Evolutionary conservation across 2,888 invertebrate genomes (phyloP).

Genomic region (Ectropis crepuscularia): DNA sequence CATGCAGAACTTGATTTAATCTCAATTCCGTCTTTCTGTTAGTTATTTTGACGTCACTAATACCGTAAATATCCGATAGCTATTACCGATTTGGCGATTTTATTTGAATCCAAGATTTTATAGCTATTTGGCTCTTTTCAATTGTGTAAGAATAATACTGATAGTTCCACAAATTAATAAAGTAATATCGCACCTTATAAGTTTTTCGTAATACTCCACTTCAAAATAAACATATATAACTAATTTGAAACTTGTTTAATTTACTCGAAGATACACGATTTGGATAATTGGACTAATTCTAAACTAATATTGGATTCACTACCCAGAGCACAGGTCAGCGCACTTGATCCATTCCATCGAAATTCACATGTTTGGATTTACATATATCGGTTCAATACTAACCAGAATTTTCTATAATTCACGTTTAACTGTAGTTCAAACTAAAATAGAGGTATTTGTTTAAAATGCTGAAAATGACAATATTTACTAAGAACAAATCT

Average conservation of each 20-base stretch:
- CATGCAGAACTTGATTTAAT: too few species aligned
- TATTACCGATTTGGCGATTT: too few species aligned
- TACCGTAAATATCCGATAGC: too few species aligned
- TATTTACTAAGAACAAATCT: too few species aligned
- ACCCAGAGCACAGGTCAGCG: constrained; percentile 1
- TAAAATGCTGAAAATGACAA: not conserved
- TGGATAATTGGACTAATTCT: constrained; percentile 8
- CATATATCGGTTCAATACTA: not conserved
- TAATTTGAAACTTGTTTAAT: constrained; percentile 11
- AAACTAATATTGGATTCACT: constrained; percentile 13
- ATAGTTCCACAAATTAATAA: too few species aligned
- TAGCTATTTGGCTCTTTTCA: too few species aligned
- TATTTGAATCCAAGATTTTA: too few species aligned
- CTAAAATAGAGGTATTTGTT: not conserved
- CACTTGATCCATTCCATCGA: not conserved
- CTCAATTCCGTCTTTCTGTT: too few species aligned
- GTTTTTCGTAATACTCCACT: too few species aligned
- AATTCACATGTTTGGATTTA: not conserved
- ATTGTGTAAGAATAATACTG: too few species aligned
- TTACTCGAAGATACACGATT: not conserved
- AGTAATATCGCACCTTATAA: too few species aligned
- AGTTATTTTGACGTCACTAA: too few species aligned
- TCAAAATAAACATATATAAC: not conserved
- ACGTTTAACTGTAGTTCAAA: not conserved
- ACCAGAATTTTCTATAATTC: not conserved